Conservation (phyloP, 2,888 invertebrate genomes). For the Bombylius discolor region DNA sequence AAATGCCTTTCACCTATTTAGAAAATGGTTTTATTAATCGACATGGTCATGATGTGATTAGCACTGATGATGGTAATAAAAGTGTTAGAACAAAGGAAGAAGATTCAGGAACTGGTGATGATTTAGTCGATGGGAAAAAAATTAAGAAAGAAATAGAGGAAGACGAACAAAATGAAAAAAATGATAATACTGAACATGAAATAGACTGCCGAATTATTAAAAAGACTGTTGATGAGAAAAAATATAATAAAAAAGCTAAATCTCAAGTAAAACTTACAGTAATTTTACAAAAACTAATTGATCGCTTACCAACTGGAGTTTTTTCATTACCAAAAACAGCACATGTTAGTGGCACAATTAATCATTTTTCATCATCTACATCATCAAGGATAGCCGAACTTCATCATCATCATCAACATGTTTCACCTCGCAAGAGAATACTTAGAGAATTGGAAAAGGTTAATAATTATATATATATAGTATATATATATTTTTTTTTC, state of each 20-base stretch:
- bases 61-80: background rate
- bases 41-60: background rate
- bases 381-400: constrained; percentile 26
- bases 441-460: constrained; percentile 69
- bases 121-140: constrained; percentile 7
- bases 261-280: constrained; percentile 31
- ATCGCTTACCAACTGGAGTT: constrained; percentile 27
- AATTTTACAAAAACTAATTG: constrained; percentile 34
- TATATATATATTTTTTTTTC: too few species aligned
- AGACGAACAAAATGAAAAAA: constrained; percentile 2
- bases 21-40: constrained; percentile 1
- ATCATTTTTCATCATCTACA: constrained; percentile 24
- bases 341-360: constrained; percentile 11
- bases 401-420: constrained; percentile 36
- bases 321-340: constrained; percentile 26
- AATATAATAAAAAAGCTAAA: constrained; percentile 14
- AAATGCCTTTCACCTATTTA: constrained; percentile 13
- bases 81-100: too few species aligned
- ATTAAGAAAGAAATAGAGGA: constrained; percentile 6
- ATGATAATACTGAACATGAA: constrained; percentile 1
- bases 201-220: background rate
- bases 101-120: background rate
- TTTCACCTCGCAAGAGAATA: constrained; percentile 72
- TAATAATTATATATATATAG: constrained; percentile 26
- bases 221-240: background rate